Evolutionary conservation across 64 coral and sea anemone genomes (phyloP).

Genomic region (Astreopora myriophthalma): DNA sequence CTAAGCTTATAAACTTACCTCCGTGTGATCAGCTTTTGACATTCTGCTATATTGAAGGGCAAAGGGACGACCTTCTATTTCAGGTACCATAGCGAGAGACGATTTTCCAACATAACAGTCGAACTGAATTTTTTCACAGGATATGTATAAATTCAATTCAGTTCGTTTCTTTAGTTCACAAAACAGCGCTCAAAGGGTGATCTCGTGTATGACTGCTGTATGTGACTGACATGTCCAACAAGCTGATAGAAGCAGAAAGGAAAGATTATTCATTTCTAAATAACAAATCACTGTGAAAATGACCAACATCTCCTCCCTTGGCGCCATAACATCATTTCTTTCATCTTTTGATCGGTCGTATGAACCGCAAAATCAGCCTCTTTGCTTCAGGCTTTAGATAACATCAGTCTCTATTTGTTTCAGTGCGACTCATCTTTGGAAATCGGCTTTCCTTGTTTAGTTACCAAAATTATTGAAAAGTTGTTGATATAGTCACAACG

Average conservation of each 20-base stretch:
- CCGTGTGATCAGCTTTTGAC: no score
- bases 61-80: no score
- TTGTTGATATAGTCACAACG: not conserved
- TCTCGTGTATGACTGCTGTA: not conserved
- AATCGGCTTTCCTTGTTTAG: conserved; percentile 25
- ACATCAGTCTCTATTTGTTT: not conserved
- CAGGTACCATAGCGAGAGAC: no score
- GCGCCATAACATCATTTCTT: not conserved
- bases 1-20: no score
- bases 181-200: no score
- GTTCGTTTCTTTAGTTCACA: no score
- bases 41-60: no score
- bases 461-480: not conserved
- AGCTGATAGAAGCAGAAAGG: not conserved
- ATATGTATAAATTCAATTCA: no score
- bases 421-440: not conserved
- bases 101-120: no score
- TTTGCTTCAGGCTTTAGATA: conserved; percentile 33
- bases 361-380: not conserved
- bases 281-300: not conserved
- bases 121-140: no score
- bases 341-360: not conserved
- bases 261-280: not conserved
- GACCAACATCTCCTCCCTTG: not conserved
- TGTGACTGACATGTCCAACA: not conserved